Conservation (phyloP, 1,140 invertebrate species). For the Panagrolaimus sp. region DNA sequence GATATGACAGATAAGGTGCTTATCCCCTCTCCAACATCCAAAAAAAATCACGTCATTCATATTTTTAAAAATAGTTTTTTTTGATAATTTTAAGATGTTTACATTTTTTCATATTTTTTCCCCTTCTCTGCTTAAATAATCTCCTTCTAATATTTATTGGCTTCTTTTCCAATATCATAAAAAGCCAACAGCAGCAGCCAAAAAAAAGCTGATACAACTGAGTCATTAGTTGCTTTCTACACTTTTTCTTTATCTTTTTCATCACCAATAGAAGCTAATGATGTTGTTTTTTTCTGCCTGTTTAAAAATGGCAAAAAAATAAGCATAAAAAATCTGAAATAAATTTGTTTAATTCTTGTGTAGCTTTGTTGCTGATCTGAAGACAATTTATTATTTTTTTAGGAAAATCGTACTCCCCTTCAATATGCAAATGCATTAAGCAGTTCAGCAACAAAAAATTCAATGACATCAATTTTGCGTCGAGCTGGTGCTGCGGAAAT, state of each 20-base stretch:
- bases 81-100: no score
- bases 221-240: background rate
- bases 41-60: constrained; percentile 1
- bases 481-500: constrained; percentile 23
- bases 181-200: no score
- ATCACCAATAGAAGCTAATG: background rate
- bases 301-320: no score
- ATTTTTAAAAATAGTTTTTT: constrained; percentile 3
- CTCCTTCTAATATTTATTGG: no score
- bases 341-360: no score
- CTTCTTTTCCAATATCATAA: no score
- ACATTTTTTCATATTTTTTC: no score
- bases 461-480: constrained; percentile 27
- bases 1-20: constrained; percentile 36
- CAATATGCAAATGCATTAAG: constrained; percentile 26
- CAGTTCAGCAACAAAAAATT: constrained; percentile 12
- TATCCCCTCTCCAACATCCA: background rate
- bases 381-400: constrained; percentile 9
- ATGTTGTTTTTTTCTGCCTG: no score
- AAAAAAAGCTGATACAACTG: no score
- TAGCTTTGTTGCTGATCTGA: constrained; percentile 23
- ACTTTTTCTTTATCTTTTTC: constrained; percentile 4
- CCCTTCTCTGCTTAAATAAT: no score
- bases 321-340: no score
- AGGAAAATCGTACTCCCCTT: constrained; percentile 25